Base-by-base conservation (phyloP, 2,888 invertebrate species). In the Poecilus cupreus region DNA sequence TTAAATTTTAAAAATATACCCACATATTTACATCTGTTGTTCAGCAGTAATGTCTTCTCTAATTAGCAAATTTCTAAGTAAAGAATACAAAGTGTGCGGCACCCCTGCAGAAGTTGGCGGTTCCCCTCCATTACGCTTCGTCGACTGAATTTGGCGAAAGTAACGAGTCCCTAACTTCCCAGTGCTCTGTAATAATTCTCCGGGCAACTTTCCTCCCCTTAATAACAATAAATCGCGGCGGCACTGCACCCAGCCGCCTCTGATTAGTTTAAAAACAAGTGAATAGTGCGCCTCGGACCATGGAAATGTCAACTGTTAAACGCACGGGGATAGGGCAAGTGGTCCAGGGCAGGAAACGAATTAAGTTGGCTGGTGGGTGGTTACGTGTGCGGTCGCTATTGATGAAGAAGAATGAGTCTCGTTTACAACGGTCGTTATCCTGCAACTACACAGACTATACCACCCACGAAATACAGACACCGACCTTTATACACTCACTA, bases 351-450 rank as follows among this genome's bases (percentile, higher is more conserved):
- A 20, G 20, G 18, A 54, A 20, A 54, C 54, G 54, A 54, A 54
- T 54, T 54, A 60, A 24, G 13, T 39, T 6, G 39, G 64, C 64
- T 64, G 18, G 64, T 39, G 10, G 16, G 11, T 20, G 32, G 37
- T 16, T 11, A 8, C 32, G 64, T 39, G 13, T 11, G 11, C 54
- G 32, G 37, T 10, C 24, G 37, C 32, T 68, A 79, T 79, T 70
- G 79, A 79, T 79, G 79, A 70, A 79, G 79, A 79, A 79, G 70
- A 79, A 79, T 79, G 37, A 37, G 37, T 54, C 37, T 70, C 79
- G 70, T 70, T 79, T 79, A 79, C 79, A 79, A 70, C 70, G 79
- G 79, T 70, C 51, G 79, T 79, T 79, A 79, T 49, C 68, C 60
- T 13, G 4, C 22, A 60, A n/a, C n/a, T n/a, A n/a, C n/a, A n/a